Percentiles rank a stretch among this genome's conserved stretches.
phyloP scores from a whole-genome alignment of 1,140 invertebrate genomes.

The Drosophila athabasca region DNA sequence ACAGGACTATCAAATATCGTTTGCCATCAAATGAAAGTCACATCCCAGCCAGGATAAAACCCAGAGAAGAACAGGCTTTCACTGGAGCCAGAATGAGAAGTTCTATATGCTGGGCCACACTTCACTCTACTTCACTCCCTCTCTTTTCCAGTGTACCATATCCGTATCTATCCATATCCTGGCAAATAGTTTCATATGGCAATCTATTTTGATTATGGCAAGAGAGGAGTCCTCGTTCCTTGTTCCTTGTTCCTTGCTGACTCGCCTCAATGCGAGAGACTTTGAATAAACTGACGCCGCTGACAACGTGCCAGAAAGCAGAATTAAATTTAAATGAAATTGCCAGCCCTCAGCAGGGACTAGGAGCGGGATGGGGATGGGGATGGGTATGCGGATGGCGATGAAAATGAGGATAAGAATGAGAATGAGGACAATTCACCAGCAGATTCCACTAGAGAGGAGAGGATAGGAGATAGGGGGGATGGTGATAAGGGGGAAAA shows the following conservation, averaged over 20 bases:
- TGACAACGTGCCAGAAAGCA: slow-evolving; percentile 51
- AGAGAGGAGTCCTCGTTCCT: slow-evolving; percentile 21
- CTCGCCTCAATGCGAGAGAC: slow-evolving; percentile 10
- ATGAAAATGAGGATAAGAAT: not conserved
- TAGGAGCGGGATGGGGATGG: not conserved
- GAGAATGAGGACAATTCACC: slow-evolving; percentile 40
- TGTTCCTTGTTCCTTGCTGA: not conserved
- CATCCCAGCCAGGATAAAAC: slow-evolving; percentile 46
- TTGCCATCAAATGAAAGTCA: slow-evolving; percentile 43
- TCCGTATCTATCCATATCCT: slow-evolving; percentile 23
- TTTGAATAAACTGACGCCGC: slow-evolving; percentile 56
- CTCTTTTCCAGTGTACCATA: not conserved
- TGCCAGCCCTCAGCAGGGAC: slow-evolving; percentile 42
- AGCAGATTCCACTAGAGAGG: slow-evolving; percentile 4
- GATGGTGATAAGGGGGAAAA: slow-evolving; percentile 34
- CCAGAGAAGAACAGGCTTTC: not conserved
- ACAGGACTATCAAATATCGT: slow-evolving; percentile 30
- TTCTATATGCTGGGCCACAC: slow-evolving; percentile 6
- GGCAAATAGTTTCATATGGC: slow-evolving; percentile 71
- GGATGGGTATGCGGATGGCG: not conserved
- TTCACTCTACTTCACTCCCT: not conserved
- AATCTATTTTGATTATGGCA: slow-evolving; percentile 70
- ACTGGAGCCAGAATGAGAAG: too few relatives aligned
- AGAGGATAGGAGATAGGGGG: not conserved
- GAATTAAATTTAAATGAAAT: slow-evolving; percentile 80